A percentile compares a stretch with the other conserved stretches of the same genome.
Evolutionary conservation across 2,113 vertebrate species (phyloP).

Genomic region (Catharus minimus): DNA sequence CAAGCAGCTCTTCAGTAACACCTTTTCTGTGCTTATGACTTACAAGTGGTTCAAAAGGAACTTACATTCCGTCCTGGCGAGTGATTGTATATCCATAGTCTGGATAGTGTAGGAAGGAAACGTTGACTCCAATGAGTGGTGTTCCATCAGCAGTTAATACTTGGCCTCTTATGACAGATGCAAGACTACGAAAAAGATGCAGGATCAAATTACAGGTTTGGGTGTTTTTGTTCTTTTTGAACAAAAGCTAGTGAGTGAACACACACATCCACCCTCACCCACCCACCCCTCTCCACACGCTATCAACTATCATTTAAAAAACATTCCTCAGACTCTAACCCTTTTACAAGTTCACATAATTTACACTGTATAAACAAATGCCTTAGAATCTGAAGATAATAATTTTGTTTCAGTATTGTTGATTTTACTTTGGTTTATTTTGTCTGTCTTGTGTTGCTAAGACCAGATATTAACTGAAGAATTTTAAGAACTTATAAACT

Average conservation of each 20-base stretch:
- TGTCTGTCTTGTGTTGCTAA: constrained; percentile 34
- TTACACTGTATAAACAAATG: constrained; percentile 56
- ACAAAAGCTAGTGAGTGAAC: not conserved
- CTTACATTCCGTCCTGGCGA: constrained; percentile 97
- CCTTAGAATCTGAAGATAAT: constrained; percentile 30
- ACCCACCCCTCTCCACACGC: not conserved
- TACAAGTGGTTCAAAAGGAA: constrained; percentile 22
- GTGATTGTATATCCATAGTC: constrained; percentile 94
- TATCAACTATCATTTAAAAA: constrained; percentile 50
- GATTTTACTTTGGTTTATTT: constrained; percentile 39
- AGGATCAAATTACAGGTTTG: constrained; percentile 22
- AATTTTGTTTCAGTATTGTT: constrained; percentile 23
- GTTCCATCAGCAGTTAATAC: constrained; percentile 96
- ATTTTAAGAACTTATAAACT: constrained; percentile 56
- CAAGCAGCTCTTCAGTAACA: not conserved
- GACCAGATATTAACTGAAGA: constrained; percentile 60
- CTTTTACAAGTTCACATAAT: constrained; percentile 61
- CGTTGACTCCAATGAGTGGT: constrained; percentile 97
- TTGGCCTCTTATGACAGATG: constrained; percentile 94
- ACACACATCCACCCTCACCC: not conserved
- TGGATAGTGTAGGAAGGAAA: constrained; percentile 92
- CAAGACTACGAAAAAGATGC: constrained; percentile 83
- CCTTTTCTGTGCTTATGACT: not conserved
- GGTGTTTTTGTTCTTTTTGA: not conserved
- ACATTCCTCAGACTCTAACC: constrained; percentile 20